A percentile compares a stretch with the other conserved stretches of the same genome.
These are phyloP conservation scores for Orchesella flavescens DNA, from an alignment of 2,888 invertebrate genomes.

Conservation along the genomic window DNA sequence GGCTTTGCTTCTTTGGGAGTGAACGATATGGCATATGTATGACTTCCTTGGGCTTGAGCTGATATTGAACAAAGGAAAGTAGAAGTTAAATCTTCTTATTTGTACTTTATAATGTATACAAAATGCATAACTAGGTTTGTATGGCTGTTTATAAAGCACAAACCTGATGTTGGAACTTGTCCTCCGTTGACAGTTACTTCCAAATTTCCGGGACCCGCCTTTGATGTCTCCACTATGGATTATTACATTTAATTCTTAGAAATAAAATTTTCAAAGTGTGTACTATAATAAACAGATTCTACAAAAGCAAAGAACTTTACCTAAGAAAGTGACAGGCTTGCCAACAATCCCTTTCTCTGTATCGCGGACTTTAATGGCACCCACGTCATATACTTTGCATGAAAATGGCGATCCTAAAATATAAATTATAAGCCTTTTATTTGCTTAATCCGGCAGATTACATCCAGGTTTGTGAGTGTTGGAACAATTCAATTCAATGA, in stretches of 20 bases:
- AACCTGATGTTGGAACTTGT: conserved; percentile 94
- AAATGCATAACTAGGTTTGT: too few species aligned
- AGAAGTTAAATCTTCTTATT: too few species aligned
- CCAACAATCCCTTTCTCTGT: conserved; percentile 90
- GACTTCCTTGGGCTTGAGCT: conserved; percentile 96
- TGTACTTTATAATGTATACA: too few species aligned
- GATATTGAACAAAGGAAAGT: too few species aligned
- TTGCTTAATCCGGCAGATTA: too few species aligned
- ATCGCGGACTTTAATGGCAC: conserved; percentile 94
- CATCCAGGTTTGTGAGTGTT: too few species aligned
- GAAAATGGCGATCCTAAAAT: conserved; percentile 95
- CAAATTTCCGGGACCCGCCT: conserved; percentile 97
- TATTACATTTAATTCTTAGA: background rate
- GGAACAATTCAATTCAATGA: background rate
- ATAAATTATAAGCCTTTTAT: background rate
- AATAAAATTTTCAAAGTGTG: background rate
- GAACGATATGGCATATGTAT: conserved; percentile 97
- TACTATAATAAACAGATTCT: too few species aligned
- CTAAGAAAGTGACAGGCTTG: conserved; percentile 91
- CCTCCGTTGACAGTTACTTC: conserved; percentile 99
- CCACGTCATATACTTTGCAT: conserved; percentile 95
- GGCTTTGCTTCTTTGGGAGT: conserved; percentile 92
- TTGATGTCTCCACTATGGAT: conserved; percentile 94
- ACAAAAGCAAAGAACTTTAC: conserved; percentile 75
- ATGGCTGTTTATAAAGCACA: too few species aligned